These are phyloP conservation scores for Tragelaphus eurycerus DNA, from an alignment of 2,797 vertebrate species.

Conservation along the genomic window DNA sequence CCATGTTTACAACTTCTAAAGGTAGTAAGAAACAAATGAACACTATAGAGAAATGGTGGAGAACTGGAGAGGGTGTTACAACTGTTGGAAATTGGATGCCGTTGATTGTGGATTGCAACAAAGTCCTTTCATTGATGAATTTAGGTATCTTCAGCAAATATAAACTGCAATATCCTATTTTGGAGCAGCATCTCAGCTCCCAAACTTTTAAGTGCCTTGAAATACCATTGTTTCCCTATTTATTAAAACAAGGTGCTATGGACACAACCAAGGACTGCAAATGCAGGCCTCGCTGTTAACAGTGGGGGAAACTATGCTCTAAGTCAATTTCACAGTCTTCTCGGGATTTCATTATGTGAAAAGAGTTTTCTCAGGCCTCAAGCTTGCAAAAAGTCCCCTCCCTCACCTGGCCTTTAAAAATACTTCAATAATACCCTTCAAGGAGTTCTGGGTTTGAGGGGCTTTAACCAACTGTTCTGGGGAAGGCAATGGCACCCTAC, in stretches of 20 bases:
- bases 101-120: neutral
- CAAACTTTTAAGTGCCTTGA: neutral
- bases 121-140: neutral
- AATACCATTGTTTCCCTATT: neutral
- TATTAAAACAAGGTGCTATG: neutral
- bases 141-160: neutral
- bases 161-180: neutral
- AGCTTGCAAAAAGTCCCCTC: neutral
- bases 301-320: accelerated
- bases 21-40: neutral
- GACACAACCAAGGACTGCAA: accelerated
- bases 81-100: accelerated
- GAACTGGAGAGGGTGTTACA: too few relatives aligned
- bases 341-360: neutral
- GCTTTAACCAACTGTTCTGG: too few relatives aligned
- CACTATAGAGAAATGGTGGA: neutral
- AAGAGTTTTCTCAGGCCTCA: neutral
- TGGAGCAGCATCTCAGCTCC: accelerated
- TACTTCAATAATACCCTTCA: neutral
- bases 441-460: neutral
- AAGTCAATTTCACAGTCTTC: neutral
- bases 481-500: too few relatives aligned
- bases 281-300: neutral
- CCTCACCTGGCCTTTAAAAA: neutral
- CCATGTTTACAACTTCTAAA: neutral